A percentile compares a stretch with the other conserved stretches of the same genome.
Evolutionary conservation across 2,797 vertebrate genomes (phyloP).

Genomic region (Phrynocephalus guinanensis): DNA sequence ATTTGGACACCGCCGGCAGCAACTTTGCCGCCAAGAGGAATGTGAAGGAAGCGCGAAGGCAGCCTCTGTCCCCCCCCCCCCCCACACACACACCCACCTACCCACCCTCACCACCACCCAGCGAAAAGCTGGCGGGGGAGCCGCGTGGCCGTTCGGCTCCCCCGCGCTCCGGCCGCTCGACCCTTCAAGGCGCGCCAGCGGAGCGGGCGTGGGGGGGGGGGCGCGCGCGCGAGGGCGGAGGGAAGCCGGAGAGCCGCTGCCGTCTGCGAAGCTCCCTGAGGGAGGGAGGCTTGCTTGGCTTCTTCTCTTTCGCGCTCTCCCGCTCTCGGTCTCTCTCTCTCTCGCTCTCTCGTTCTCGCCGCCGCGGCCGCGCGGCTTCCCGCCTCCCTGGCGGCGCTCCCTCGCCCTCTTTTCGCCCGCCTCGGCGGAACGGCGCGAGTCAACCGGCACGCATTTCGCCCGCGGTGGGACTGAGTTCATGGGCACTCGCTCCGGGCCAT

Average conservation of each 20-base stretch:
- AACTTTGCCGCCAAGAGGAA: background rate
- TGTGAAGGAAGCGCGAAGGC: background rate
- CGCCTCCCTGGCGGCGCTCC: too few species aligned
- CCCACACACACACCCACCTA: too few species aligned
- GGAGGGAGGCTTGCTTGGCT: background rate
- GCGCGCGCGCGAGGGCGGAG: constrained; percentile 10
- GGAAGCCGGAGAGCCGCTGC: constrained; percentile 21
- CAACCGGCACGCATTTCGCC: background rate
- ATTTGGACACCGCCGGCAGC: background rate
- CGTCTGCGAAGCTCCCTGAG: background rate
- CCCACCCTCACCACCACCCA: too few species aligned
- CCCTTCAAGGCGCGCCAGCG: background rate
- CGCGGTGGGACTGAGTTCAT: constrained; percentile 10
- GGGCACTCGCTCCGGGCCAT: background rate
- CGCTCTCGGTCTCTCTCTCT: background rate
- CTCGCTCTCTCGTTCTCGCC: background rate
- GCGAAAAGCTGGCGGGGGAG: background rate
- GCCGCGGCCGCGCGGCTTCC: background rate
- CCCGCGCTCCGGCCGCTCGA: background rate
- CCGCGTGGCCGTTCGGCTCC: background rate
- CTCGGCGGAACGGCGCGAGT: too few species aligned
- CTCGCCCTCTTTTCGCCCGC: too few species aligned
- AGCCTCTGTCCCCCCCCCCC: too few species aligned
- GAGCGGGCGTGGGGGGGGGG: too few species aligned
- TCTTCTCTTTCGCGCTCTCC: background rate